Evolutionary conservation across 1,140 invertebrate genomes (phyloP).

Genomic region (Anastrepha ludens): DNA sequence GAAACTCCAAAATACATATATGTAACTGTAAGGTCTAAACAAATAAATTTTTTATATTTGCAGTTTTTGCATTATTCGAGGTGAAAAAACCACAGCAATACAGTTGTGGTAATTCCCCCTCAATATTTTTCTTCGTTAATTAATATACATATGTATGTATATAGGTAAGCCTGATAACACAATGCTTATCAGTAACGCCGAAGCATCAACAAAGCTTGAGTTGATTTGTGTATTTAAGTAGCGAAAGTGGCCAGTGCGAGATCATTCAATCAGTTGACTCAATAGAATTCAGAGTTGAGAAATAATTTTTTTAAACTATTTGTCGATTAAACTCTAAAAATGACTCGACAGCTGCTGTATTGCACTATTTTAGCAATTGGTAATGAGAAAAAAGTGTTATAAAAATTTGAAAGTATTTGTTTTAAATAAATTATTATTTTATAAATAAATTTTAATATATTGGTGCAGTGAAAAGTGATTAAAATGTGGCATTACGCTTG

Average conservation of each 20-base stretch:
- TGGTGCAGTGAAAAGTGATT: no score
- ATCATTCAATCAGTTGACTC: neutral
- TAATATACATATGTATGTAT: no score
- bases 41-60: neutral
- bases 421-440: neutral
- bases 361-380: slow-evolving; percentile 15
- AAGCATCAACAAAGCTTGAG: neutral
- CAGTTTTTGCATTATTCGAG: neutral
- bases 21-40: neutral
- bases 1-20: slow-evolving; percentile 8
- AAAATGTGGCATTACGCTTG: no score
- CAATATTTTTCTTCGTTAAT: neutral
- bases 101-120: slow-evolving; percentile 25
- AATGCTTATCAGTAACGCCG: neutral
- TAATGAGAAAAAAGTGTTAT: neutral
- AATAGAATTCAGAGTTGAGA: neutral
- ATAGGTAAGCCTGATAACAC: neutral
- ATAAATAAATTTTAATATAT: no score
- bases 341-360: neutral
- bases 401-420: neutral
- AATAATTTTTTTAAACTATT: neutral
- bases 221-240: slow-evolving; percentile 41
- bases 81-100: neutral
- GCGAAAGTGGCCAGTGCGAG: neutral
- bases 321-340: neutral